Conservation (phyloP, 2,113 vertebrate genomes). For the Heterotis niloticus region DNA sequence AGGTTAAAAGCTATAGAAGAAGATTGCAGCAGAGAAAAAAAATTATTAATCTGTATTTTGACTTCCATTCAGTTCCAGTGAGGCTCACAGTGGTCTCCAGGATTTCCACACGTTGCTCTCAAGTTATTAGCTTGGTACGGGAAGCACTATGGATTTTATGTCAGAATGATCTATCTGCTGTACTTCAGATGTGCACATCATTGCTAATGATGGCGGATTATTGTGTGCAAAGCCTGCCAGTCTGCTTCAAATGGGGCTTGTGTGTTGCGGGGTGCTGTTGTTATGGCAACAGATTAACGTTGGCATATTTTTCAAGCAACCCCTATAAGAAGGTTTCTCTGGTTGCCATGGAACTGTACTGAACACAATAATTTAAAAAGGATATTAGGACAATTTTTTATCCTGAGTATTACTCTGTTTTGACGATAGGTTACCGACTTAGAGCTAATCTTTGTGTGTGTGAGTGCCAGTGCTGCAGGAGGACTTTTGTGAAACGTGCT, state of each 20-base stretch:
- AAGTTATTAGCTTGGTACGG: neutral
- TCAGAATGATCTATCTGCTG: conserved; percentile 21
- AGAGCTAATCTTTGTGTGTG: neutral
- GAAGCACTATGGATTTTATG: conserved; percentile 22
- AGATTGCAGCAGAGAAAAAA: neutral
- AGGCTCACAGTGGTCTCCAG: neutral
- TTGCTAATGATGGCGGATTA: conserved; percentile 22
- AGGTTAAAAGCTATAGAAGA: neutral
- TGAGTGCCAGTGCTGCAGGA: neutral
- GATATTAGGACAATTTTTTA: neutral
- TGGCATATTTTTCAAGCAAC: conserved; percentile 25
- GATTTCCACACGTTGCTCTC: neutral
- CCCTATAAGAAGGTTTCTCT: conserved; percentile 25
- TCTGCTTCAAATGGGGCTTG: conserved; percentile 17
- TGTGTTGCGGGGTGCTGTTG: conserved; percentile 33
- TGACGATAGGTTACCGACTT: neutral
- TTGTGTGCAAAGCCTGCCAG: neutral
- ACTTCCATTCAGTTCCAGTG: neutral
- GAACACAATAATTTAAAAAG: conserved; percentile 26
- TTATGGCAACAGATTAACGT: conserved; percentile 44
- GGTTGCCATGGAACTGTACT: conserved; percentile 43
- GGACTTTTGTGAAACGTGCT: neutral
- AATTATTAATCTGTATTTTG: neutral
- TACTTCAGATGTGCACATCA: conserved; percentile 23
- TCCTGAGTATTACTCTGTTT: neutral